Evolutionary conservation across 1,140 invertebrate species (phyloP), one percentile per base, ranked within the genome.

Genomic region (Coelopa frigida): DNA sequence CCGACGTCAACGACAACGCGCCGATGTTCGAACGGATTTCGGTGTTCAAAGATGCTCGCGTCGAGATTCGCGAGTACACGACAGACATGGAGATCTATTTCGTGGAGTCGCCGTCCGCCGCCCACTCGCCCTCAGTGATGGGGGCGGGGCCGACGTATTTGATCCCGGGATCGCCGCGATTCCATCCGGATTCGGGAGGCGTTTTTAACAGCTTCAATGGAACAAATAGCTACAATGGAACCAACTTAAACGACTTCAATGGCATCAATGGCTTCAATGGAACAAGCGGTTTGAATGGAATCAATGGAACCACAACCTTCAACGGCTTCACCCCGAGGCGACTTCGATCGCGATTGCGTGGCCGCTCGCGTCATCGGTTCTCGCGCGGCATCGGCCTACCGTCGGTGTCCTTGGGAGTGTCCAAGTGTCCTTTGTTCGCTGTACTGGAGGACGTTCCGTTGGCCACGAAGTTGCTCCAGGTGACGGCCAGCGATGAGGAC

Each of bases 401-500:
- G n/a, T n/a, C n/a, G n/a, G n/a, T n/a, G n/a, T n/a, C n/a, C n/a
- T n/a, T n/a, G n/a, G 29, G 22, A 7, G 24, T 55, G 11, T 20
- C 44, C 0, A 68, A 68, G 31, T 65, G 59, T 21, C 83, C 83
- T 0, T 42, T 85, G 26, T 75, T 87, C 49, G 70, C 77, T 17
- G 70, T 94, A 15, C 83, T 83, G 4, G 90, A 94, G 71, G 87
- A 87, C 59, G 75, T 82, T 11, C 75, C 80, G 7, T 73, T 89
- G 29, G 83, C 82, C 3, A 78, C 83, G 0, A 77, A 81, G 15
- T 78, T 97, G 47, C 69, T 94, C 20, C 83, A 84, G 53, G 66
- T 96, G 6, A 71, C 83, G 31, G 93, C 94, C 4, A 74, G 76
- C 41, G 94, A 98, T 71, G 77, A 78, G 50, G 94, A 98, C 72